Evolutionary conservation across 35 echinoderm and acorn worm species (phyloP), one percentile per base, ranked within the genome.

Genomic region (Hemicentrotus pulcherrimus): DNA sequence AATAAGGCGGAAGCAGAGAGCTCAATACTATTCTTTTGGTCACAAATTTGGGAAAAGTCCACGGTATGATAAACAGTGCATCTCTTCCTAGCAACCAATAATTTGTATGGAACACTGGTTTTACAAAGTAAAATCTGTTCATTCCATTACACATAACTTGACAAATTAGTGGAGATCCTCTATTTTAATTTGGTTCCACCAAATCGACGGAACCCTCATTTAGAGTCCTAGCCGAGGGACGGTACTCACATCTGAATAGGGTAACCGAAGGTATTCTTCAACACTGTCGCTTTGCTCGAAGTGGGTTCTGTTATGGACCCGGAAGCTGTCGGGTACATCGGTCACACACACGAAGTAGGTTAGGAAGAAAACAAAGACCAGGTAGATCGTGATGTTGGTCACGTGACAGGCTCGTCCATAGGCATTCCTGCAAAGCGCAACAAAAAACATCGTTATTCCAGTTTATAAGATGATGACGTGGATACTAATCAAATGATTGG

Each of bases 391-490:
- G n/a, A 99, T 94, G 95, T 96, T 97, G 6, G 94, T 94, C 86
- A 99, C 59, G 94, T 99, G 98, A 90, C 96, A 96, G 71, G 91
- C 91, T 32, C 97, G 94, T 47, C 98, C 98, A 35, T 99, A 99
- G n/a, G 96, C 96, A 78, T 86, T 95, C 97, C 97, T 98, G 94
- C 31, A 24, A 58, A 46, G 18, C 19, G 65, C 19, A 78, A 78
- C 6, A n/a, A 78, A 70, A 78, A n/a, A 78, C 19, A 15, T 55
- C n/a, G n/a, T n/a, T n/a, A n/a, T 55, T 55, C 10, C 11, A n/a
- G n/a, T n/a, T n/a, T n/a, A n/a, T n/a, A n/a, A n/a, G n/a, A n/a
- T n/a, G n/a, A n/a, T n/a, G n/a, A n/a, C n/a, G n/a, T n/a, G n/a
- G n/a, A n/a, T n/a, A n/a, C n/a, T n/a, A n/a, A n/a, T n/a, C n/a